phyloP scores from a whole-genome alignment of 2,797 vertebrate species.

The Hybognathus amarus region DNA sequence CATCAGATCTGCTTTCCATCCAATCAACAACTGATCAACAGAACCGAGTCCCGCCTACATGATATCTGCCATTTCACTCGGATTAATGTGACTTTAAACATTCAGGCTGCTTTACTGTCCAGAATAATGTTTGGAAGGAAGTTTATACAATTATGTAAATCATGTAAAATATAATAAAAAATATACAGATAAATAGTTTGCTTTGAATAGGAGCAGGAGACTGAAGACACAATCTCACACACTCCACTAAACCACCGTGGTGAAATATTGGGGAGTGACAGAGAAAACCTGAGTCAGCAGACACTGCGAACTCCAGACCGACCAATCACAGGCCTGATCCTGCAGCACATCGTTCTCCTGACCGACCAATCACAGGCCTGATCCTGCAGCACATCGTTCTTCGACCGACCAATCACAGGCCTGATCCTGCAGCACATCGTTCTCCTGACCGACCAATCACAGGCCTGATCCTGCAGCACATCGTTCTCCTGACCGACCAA shows the following conservation, averaged over 20 bases:
- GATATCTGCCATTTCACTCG: neutral
- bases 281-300: slow-evolving; percentile 34
- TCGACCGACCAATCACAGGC: no score
- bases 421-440: no score
- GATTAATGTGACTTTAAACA: neutral
- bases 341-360: no score
- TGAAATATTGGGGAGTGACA: neutral
- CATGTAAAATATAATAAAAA: no score
- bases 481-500: no score
- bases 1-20: neutral
- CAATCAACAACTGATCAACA: neutral
- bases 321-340: slow-evolving; percentile 21
- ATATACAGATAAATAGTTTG: no score
- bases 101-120: neutral
- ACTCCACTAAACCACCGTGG: neutral
- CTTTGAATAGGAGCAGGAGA: neutral
- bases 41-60: neutral
- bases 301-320: neutral
- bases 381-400: no score
- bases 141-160: no score
- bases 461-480: no score
- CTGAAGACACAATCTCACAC: neutral
- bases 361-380: no score
- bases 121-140: neutral
- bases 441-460: no score